Conservation (phyloP, 2,888 invertebrate genomes). For the Tipula confusa region DNA sequence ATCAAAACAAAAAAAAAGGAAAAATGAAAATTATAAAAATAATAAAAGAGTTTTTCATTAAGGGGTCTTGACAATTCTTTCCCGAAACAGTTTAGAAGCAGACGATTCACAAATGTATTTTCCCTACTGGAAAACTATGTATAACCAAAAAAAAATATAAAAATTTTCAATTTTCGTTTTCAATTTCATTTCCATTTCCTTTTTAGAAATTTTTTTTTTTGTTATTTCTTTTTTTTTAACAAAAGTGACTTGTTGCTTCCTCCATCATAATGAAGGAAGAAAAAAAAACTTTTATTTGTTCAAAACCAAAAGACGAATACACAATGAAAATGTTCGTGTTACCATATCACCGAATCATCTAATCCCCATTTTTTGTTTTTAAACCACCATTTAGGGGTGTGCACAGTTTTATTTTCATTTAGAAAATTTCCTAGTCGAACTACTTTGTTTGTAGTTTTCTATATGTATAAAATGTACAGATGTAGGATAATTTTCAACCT, state of each 20-base stretch:
- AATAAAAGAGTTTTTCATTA: too few species aligned
- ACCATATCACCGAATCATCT: not conserved
- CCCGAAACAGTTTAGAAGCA: too few species aligned
- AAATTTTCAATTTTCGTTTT: not conserved
- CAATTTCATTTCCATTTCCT: not conserved
- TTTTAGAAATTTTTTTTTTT: not conserved
- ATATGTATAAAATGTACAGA: not conserved
- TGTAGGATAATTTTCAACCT: too few species aligned
- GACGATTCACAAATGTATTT: not conserved
- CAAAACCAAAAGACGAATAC: not conserved
- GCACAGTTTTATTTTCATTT: not conserved
- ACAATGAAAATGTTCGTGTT: not conserved
- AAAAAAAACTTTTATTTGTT: not conserved
- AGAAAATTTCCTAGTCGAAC: not conserved
- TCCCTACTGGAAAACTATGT: not conserved
- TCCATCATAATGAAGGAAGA: not conserved
- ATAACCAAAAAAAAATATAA: not conserved
- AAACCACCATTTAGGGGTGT: not conserved
- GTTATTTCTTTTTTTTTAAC: not conserved
- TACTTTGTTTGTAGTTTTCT: not conserved
- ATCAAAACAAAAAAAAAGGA: not conserved
- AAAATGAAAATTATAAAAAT: too few species aligned
- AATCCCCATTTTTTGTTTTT: not conserved
- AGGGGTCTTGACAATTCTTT: too few species aligned
- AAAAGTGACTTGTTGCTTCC: not conserved